phyloP scores from a whole-genome alignment of 2,888 invertebrate genomes.

The Agrochola lychnidis region DNA sequence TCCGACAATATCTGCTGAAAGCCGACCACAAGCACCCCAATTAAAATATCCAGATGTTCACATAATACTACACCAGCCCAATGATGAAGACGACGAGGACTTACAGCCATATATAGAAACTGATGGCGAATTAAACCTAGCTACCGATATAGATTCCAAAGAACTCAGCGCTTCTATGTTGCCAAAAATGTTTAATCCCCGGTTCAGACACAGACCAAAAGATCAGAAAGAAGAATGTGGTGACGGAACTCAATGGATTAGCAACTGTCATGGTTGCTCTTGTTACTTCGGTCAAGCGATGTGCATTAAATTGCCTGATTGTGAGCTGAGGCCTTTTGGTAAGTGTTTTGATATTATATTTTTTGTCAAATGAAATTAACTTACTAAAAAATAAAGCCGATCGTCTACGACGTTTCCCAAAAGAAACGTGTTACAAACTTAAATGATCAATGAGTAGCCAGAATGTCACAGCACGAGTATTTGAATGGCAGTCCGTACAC shows the following conservation, averaged over 20 bases:
- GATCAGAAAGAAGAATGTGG: slow-evolving; percentile 52
- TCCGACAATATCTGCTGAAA: slow-evolving; percentile 1
- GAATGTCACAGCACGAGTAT: background rate
- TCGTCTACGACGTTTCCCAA: background rate
- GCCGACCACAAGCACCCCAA: background rate
- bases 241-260: slow-evolving; percentile 48
- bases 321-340: slow-evolving; percentile 41
- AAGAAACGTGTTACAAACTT: background rate
- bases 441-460: too few species aligned
- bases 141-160: background rate
- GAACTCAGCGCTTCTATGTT: background rate
- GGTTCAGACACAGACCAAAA: slow-evolving; percentile 31
- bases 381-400: background rate
- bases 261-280: slow-evolving; percentile 45
- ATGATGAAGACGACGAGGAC: background rate
- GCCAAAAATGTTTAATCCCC: slow-evolving; percentile 5
- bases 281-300: slow-evolving; percentile 35
- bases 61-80: slow-evolving; percentile 25
- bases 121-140: background rate
- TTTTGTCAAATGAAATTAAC: background rate
- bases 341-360: background rate
- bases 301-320: slow-evolving; percentile 39
- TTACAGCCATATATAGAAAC: background rate
- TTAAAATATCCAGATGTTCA: slow-evolving; percentile 29
- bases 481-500: background rate